phyloP scores from a whole-genome alignment of 2,888 invertebrate genomes.

The Caenorhabditis afra region DNA sequence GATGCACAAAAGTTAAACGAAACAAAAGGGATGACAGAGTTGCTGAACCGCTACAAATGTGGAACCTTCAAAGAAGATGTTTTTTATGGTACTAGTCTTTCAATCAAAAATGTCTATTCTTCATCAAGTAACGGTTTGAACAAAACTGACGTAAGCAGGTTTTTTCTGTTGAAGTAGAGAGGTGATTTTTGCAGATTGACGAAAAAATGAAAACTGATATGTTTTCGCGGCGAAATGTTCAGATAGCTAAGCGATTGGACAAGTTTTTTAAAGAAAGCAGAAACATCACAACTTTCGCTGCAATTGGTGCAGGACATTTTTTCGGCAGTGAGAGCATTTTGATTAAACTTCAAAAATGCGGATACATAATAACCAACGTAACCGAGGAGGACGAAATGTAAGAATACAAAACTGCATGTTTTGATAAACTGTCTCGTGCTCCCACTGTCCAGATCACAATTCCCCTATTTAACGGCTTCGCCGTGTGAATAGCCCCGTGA shows the following conservation, averaged over 20 bases:
- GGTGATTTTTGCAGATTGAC: conserved; percentile 80
- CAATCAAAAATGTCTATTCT: no score
- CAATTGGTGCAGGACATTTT: conserved; percentile 83
- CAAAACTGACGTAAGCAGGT: no score
- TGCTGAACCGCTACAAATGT: conserved; percentile 67
- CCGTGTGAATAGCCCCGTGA: no score
- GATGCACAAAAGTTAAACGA: conserved; percentile 24
- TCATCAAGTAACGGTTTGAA: no score
- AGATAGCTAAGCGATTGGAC: conserved; percentile 83
- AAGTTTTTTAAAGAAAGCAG: conserved; percentile 82
- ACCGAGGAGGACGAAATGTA: conserved; percentile 59
- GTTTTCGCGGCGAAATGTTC: conserved; percentile 83
- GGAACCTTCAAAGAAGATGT: conserved; percentile 67
- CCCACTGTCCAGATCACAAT: no score
- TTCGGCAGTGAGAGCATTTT: conserved; percentile 66
- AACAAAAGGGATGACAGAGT: conserved; percentile 28
- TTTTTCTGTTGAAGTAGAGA: not conserved
- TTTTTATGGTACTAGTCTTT: conserved; percentile 17
- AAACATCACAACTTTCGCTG: conserved; percentile 83
- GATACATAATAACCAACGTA: conserved; percentile 55
- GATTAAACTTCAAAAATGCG: conserved; percentile 52
- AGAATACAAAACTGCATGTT: conserved; percentile 7
- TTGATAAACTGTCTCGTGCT: no score
- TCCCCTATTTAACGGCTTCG: no score
- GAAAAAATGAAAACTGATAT: conserved; percentile 83